Percentiles rank a stretch among this genome's conserved stretches.
phyloP scores from a whole-genome alignment of 2,113 vertebrate genomes.

The Actenoides hombroni region DNA sequence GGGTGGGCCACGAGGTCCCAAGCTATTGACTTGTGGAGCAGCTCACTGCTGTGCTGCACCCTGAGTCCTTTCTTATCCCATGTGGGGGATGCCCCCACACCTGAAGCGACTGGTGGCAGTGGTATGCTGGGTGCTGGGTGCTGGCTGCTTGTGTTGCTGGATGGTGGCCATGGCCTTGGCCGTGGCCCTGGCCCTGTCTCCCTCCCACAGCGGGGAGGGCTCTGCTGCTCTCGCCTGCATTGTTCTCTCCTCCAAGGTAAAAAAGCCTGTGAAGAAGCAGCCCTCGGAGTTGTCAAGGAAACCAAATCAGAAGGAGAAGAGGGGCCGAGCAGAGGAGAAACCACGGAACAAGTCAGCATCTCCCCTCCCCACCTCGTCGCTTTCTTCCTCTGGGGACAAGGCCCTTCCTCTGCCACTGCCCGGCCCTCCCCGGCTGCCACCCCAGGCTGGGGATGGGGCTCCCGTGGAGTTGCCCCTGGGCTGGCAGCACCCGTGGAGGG shows the following conservation, averaged over 20 bases:
- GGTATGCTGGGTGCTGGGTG: background rate
- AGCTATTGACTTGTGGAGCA: background rate
- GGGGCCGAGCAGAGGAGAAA: slow-evolving; percentile 84
- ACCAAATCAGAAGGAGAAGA: slow-evolving; percentile 85
- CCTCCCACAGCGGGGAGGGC: background rate
- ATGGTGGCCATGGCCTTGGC: background rate
- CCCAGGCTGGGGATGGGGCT: background rate
- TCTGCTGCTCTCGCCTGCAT: background rate
- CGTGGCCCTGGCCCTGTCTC: background rate
- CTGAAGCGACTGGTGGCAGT: fast-evolving
- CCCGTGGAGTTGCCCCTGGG: background rate
- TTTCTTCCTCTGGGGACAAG: background rate
- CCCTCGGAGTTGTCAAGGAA: slow-evolving; percentile 81
- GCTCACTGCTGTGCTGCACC: fast-evolving
- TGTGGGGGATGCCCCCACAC: background rate
- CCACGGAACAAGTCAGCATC: slow-evolving; percentile 80
- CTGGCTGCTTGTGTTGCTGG: background rate
- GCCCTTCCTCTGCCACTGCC: background rate
- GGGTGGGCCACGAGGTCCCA: background rate
- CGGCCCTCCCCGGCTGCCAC: background rate
- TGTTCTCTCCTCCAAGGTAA: slow-evolving; percentile 74
- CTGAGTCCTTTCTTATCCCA: fast-evolving
- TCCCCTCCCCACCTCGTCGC: background rate
- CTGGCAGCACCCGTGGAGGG: background rate
- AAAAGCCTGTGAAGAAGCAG: slow-evolving; percentile 81